A percentile compares a stretch with the other conserved stretches of the same genome.
phyloP scores from a whole-genome alignment of 2,113 vertebrate genomes.

The Grammatotria lemairii region DNA sequence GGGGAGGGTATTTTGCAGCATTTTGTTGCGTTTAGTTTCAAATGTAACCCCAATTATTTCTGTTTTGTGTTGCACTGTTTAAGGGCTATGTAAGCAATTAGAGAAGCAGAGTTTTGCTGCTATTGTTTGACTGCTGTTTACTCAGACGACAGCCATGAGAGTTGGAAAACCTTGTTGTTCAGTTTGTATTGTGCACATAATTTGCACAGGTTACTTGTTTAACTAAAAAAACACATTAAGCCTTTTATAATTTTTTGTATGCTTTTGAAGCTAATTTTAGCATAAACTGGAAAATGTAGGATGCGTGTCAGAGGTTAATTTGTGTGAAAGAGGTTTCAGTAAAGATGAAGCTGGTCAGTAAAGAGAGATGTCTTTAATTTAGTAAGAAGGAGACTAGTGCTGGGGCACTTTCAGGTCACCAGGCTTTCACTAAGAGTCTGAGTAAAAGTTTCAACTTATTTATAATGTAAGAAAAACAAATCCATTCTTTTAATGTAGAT shows the following conservation, averaged over 20 bases:
- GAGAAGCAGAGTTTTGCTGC: background rate
- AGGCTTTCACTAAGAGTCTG: background rate
- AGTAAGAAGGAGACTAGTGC: background rate
- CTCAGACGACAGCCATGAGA: background rate
- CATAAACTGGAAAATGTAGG: background rate
- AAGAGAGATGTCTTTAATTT: constrained; percentile 22
- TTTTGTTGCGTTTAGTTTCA: constrained; percentile 34
- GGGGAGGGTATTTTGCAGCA: background rate
- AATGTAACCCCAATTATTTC: constrained; percentile 40
- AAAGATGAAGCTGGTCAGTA: background rate
- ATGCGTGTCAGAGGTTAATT: background rate
- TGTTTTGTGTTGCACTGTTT: constrained; percentile 17
- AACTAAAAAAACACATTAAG: background rate
- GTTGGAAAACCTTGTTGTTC: background rate
- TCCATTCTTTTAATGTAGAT: background rate
- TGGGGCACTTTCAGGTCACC: background rate
- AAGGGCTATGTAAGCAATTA: constrained; percentile 30
- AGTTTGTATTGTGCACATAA: background rate
- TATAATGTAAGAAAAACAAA: background rate
- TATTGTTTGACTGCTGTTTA: background rate
- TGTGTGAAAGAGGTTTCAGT: background rate
- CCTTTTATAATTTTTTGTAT: background rate
- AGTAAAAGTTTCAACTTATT: background rate
- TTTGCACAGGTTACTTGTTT: background rate
- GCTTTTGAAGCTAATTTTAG: background rate